Evolutionary conservation across 1,140 invertebrate species (phyloP), one percentile per base, ranked within the genome.

Genomic region (Drosophila santomea): DNA sequence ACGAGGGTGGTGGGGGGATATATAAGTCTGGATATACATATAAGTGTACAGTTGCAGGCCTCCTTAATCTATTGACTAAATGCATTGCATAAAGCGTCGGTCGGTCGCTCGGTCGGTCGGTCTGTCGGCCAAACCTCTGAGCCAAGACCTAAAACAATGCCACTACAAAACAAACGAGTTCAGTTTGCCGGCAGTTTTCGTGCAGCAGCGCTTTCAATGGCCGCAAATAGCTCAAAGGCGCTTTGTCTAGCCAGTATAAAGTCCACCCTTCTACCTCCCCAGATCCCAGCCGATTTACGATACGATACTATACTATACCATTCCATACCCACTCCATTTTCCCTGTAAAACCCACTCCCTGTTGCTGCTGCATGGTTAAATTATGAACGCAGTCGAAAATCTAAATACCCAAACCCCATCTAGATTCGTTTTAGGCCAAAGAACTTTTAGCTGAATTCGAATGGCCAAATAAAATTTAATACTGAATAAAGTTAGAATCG

Each of bases 31-130:
- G 56, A 76, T 76, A 50, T 51, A 28, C 50, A 45, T 41, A 35
- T 28, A 48, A 35, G n/a, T 66, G 50, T 58, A 55, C 68, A 56
- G 39, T 62, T 47, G 43, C 60, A 64, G 47, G 60, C 64, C 60
- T 83, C 60, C 80, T 78, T 78, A 89, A 88, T 88, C 78, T 84
- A 80, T 86, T 76, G 77, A 76, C 79, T 79, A 79, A 79, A 79
- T 79, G 76, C 76, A 79, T 79, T 67, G 76, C 76, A 79, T 75
- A 79, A 79, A 79, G 54, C 61, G 55, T 52, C 47, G 56, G 57
- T 43, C 45, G 52, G 5, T 52, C 47, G 56, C 52, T 43, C 45
- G 52, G 5, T 32, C 15, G 15, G 59, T 38, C 58, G 32, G 8
- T 57, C 12, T n/a, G 58, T 28, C 2, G 25, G 71, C 73, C 73